Percentiles rank a stretch among this genome's conserved stretches.
These are phyloP conservation scores for Papilio protenor DNA, from an alignment of 2,888 invertebrate species.

Conservation along the genomic window DNA sequence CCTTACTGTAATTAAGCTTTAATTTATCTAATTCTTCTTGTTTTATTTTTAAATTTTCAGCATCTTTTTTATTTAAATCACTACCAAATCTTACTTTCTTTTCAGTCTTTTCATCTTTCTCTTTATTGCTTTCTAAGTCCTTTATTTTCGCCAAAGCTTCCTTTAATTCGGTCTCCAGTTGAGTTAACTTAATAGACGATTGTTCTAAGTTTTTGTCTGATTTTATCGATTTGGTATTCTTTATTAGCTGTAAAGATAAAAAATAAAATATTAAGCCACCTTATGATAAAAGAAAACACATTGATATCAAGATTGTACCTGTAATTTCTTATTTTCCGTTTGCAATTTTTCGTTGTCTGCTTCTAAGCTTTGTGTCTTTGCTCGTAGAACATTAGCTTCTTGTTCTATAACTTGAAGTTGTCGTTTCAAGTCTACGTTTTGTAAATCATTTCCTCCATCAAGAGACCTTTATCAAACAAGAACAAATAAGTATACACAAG, in stretches of 20 bases:
- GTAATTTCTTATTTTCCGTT: conserved; percentile 89
- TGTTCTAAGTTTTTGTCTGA: conserved; percentile 84
- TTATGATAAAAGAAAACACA: not conserved
- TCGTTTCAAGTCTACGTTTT: conserved; percentile 87
- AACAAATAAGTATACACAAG: not conserved
- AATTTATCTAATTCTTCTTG: conserved; percentile 83
- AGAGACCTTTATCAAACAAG: conserved; percentile 78
- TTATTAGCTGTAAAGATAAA: conserved; percentile 73
- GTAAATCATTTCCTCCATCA: conserved; percentile 84
- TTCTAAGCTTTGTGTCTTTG: conserved; percentile 88
- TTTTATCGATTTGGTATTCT: conserved; percentile 81
- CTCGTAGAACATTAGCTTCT: conserved; percentile 88
- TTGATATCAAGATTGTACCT: conserved; percentile 61
- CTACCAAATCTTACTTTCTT: conserved; percentile 79
- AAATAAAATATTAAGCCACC: not conserved
- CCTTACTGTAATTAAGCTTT: conserved; percentile 80
- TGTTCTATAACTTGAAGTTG: conserved; percentile 91
- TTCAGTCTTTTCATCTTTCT: conserved; percentile 80
- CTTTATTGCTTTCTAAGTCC: conserved; percentile 77
- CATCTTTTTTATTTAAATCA: conserved; percentile 73
- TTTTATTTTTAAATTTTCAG: conserved; percentile 72
- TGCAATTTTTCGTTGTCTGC: conserved; percentile 90
- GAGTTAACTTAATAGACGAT: conserved; percentile 85
- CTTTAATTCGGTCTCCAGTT: conserved; percentile 86
- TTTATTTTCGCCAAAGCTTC: conserved; percentile 85